A percentile compares a stretch with the other conserved stretches of the same genome.
Conservation (phyloP, 1,140 invertebrate species). For the Drosophila kikkawai region DNA sequence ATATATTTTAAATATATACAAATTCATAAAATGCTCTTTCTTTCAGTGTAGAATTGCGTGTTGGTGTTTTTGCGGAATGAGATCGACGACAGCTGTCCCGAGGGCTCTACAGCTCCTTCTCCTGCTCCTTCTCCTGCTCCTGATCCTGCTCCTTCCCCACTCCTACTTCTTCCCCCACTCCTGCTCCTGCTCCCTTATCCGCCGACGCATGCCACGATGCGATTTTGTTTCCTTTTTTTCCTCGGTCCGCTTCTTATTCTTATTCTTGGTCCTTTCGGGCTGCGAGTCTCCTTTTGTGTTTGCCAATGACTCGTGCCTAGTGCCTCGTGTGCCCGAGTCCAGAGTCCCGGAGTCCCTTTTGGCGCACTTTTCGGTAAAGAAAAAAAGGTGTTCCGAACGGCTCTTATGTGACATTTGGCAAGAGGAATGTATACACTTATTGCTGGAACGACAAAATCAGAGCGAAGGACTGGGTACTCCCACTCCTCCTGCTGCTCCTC, state of each 20-base stretch:
- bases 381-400: conserved; percentile 44
- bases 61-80: conserved; percentile 37
- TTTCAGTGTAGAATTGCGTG: conserved; percentile 27
- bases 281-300: conserved; percentile 22
- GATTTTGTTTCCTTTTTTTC: conserved; percentile 55
- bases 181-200: conserved; percentile 13
- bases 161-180: not conserved
- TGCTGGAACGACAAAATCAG: conserved; percentile 53
- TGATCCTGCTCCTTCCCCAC: not conserved
- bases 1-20: not conserved
- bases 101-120: conserved; percentile 24
- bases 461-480: conserved; percentile 19
- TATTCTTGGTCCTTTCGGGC: conserved; percentile 3
- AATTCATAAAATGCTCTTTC: not conserved
- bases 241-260: conserved; percentile 14
- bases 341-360: conserved; percentile 31
- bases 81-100: conserved; percentile 67
- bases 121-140: not conserved
- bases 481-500: conserved; percentile 1
- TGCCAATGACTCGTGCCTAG: conserved; percentile 29
- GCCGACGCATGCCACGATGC: conserved; percentile 43
- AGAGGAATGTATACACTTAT: conserved; percentile 15
- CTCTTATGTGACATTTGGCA: conserved; percentile 65
- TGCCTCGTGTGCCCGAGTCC: conserved; percentile 13
- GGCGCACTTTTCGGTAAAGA: conserved; percentile 44